A percentile compares a stretch with the other conserved stretches of the same genome.
phyloP scores from a whole-genome alignment of 2,113 vertebrate species.

The Falcunculus frontatus region DNA sequence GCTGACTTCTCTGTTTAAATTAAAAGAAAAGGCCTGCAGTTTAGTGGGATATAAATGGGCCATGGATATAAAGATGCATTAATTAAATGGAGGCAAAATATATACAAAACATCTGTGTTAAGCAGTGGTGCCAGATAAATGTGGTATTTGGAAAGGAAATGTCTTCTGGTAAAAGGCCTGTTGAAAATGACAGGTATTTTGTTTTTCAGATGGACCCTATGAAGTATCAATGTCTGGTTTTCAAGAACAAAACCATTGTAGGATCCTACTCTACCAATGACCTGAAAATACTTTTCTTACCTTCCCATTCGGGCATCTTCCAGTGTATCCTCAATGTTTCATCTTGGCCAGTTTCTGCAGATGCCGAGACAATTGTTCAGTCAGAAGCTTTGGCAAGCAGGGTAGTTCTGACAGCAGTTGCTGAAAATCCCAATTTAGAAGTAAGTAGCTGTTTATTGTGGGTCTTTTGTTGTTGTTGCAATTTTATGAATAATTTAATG shows the following conservation, averaged over 20 bases:
- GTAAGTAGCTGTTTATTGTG: conserved; percentile 64
- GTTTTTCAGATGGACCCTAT: conserved; percentile 79
- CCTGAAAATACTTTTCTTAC: conserved; percentile 89
- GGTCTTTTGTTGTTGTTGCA: background rate
- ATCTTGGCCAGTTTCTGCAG: conserved; percentile 89
- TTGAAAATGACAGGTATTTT: background rate
- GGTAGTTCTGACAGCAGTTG: conserved; percentile 85
- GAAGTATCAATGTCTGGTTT: conserved; percentile 87
- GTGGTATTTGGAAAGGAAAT: background rate
- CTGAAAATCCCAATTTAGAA: conserved; percentile 87
- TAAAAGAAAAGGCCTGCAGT: background rate
- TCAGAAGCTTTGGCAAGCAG: conserved; percentile 83
- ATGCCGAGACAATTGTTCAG: conserved; percentile 75
- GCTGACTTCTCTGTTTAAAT: background rate
- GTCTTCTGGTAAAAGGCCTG: background rate
- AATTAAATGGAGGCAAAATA: background rate
- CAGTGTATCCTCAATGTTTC: conserved; percentile 86
- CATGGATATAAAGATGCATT: background rate
- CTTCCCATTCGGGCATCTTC: conserved; percentile 84
- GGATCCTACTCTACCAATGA: conserved; percentile 87
- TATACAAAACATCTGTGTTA: background rate
- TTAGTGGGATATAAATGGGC: background rate
- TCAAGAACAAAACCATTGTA: conserved; percentile 91
- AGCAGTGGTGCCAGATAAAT: background rate
- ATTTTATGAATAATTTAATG: background rate